Evolutionary conservation across 2,797 vertebrate species (phyloP), one percentile per base, ranked within the genome.

Genomic region (Gorsachius magnificus): DNA sequence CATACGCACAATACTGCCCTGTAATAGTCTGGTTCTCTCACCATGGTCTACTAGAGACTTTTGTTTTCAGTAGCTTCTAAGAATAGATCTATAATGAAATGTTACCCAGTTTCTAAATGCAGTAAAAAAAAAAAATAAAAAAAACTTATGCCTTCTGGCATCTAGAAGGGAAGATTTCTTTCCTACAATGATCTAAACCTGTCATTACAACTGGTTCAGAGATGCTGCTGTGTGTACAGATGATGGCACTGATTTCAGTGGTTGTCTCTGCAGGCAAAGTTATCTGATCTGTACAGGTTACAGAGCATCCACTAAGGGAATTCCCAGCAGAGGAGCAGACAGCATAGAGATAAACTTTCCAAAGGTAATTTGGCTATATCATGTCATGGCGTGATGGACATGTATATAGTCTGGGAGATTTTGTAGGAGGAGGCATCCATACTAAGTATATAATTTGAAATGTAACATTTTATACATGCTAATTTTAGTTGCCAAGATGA

Each of bases 401-500:
- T 61, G 17, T 20, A 38, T 83, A 36, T 24, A 60, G 4, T 38
- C 61, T 68, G 33, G 28, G 83, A 94, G 71, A 71, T 53, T 87
- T 90, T 85, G 21, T 64, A 87, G 50, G 43, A 70, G n/a, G 41
- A 94, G 33, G 31, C 6, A 51, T 77, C 19, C 16, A 48, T 65
- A 19, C 69, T 90, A 80, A 69, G 41, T 63, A 63, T 45, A 50
- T 71, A 64, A 90, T 90, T 88, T 89, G 48, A 93, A 96, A 54
- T 36, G 13, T 41, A 82, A 15, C 22, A 35, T 87, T 96, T 85
- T 93, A 38, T 79, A 43, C 24, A 87, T 79, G 68, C 64, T 95
- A 85, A 87, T 95, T 96, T 95, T 95, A 91, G 81, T 77, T 95
- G 81, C 90, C 89, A 94, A 92, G 38, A 93, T 75, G 57, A 15